Evolutionary conservation across 2,797 vertebrate genomes (phyloP).

Genomic region (Synaphobranchus kaupii): DNA sequence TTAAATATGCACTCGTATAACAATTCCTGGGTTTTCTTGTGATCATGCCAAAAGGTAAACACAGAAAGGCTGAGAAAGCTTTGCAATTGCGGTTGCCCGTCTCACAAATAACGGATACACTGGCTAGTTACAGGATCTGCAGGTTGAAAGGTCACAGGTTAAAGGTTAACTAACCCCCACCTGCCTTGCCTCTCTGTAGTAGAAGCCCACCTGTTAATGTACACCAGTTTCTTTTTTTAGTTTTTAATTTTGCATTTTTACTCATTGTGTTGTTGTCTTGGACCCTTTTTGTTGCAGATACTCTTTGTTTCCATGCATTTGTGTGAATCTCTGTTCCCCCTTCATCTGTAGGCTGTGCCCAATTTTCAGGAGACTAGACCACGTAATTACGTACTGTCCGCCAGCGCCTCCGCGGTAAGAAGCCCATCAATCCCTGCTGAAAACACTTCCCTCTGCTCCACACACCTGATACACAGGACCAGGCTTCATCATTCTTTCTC

Average conservation of each 20-base stretch:
- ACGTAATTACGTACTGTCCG: constrained; percentile 95
- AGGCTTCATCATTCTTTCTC: background rate
- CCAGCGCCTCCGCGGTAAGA: constrained; percentile 95
- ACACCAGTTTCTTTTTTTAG: background rate
- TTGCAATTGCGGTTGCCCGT: background rate
- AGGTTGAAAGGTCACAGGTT: background rate
- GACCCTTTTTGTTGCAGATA: constrained; percentile 20
- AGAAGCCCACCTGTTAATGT: background rate
- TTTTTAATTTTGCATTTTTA: constrained; percentile 12
- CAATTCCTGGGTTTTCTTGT: background rate
- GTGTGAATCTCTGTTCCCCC: constrained; percentile 64
- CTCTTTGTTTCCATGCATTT: constrained; percentile 42
- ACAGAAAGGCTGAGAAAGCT: background rate
- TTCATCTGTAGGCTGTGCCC: constrained; percentile 79
- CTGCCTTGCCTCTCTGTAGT: background rate
- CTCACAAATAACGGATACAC: background rate
- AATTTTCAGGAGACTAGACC: constrained; percentile 97
- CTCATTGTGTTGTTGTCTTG: constrained; percentile 21
- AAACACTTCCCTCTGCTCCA: background rate
- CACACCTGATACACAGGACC: background rate
- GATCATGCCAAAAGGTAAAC: background rate
- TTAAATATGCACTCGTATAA: background rate
- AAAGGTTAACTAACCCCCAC: background rate
- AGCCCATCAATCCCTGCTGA: constrained; percentile 9
- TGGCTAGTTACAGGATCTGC: background rate